Base-by-base conservation (phyloP, 2,113 vertebrate genomes). In the Steatornis caripensis region DNA sequence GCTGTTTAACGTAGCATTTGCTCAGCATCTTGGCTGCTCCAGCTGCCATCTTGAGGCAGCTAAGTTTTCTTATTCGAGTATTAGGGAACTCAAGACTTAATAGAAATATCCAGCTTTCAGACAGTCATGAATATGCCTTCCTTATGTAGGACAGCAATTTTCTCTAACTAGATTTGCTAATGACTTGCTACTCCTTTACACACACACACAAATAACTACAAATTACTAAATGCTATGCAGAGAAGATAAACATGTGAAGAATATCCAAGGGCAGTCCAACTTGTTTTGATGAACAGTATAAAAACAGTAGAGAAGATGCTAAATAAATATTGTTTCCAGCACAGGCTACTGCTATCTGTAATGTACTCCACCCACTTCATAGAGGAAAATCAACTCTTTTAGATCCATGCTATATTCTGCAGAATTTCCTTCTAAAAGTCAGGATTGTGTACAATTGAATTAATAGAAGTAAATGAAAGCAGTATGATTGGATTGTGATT, bases 401-500 rank as follows among this genome's bases (percentile, higher is more conserved):
- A 65, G 48, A 80, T 66, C 22, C 37, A 66, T 48, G 51, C 57
- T 5, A 9, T 93, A 24, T 74, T 96, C n/a, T 66, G 49, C 9
- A 37, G 51, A 92, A 54, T 60, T 66, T 69, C 11, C 7, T 84
- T 70, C 19, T 76, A 39, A 57, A 79, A 91, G 17, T 60, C 34
- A 92, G 21, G 21, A 80, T 70, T 86, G n/a, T 45, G 49, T 91
- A 62, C n/a, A 43, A 81, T 65, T 49, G 16, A 92, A 89, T 92
- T 96, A 92, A 93, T 91, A 41, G 90, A 91, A 79, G 26, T 62
- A 24, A 27, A 53, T 60, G 43, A 75, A 96, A 96, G 27, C 34
- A 94, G 75, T 97, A 92, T 80, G 11, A 53, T 54, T 85, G 39
- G 64, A 34, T 92, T 81, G 76, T 88, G 37, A 21, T 91, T 92